These are phyloP conservation scores for Acanthis flammea DNA, from an alignment of 2,797 vertebrate species.

Conservation along the genomic window DNA sequence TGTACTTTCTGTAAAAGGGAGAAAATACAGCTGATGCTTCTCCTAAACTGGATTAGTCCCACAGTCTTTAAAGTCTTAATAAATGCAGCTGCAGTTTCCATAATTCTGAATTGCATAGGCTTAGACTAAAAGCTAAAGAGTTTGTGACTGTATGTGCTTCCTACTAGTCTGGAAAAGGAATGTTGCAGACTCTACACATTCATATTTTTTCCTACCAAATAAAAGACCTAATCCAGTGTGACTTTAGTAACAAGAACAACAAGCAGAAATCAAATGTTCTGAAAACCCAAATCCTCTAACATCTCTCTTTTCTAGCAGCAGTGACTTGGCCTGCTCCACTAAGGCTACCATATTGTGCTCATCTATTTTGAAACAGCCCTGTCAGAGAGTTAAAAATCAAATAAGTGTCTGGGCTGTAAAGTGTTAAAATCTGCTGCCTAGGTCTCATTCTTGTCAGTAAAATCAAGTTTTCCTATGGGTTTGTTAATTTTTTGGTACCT, in stretches of 20 bases:
- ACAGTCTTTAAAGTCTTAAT: not conserved
- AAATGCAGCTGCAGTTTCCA: not conserved
- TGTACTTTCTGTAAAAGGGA: not conserved
- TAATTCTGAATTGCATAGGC: not conserved
- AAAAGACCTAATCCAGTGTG: not conserved
- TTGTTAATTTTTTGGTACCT: not conserved
- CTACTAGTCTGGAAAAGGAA: not conserved
- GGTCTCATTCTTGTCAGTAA: not conserved
- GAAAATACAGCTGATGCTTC: not conserved
- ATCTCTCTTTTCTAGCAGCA: not conserved
- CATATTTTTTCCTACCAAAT: not conserved
- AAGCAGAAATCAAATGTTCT: not conserved
- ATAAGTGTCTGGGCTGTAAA: not conserved
- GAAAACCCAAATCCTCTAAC: not conserved
- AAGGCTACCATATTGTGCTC: not conserved
- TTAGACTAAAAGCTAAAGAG: not conserved
- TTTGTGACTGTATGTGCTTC: not conserved
- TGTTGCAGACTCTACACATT: not conserved
- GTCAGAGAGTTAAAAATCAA: not conserved
- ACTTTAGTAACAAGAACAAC: not conserved
- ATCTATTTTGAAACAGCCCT: not conserved
- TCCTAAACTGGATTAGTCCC: not conserved
- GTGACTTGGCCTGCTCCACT: not conserved
- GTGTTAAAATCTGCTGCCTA: not conserved
- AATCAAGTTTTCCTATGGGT: not conserved